A percentile compares a stretch with the other conserved stretches of the same genome.
These are phyloP conservation scores for Nautilus pompilius DNA, from an alignment of 1,140 invertebrate genomes.

Conservation along the genomic window DNA sequence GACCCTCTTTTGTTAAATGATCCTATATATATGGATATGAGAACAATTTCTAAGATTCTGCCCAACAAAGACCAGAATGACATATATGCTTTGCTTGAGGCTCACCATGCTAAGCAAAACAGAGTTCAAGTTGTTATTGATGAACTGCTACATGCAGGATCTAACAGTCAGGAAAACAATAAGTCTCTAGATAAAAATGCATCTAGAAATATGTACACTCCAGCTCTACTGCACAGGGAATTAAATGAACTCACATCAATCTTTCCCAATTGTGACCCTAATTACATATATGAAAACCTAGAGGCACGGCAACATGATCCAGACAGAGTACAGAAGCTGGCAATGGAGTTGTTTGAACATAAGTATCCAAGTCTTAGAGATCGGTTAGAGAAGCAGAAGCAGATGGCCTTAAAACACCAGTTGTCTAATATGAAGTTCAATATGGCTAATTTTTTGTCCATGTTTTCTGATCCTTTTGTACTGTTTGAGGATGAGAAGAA, in stretches of 20 bases:
- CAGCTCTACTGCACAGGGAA: slow-evolving; percentile 54
- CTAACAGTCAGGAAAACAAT: slow-evolving; percentile 15
- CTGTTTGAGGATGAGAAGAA: slow-evolving; percentile 57
- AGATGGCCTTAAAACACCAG: slow-evolving; percentile 28
- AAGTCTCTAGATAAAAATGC: slow-evolving; percentile 4
- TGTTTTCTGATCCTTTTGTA: slow-evolving; percentile 60
- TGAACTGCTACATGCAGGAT: slow-evolving; percentile 28
- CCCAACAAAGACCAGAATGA: slow-evolving; percentile 43
- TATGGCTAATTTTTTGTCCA: slow-evolving; percentile 59
- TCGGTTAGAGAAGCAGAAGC: slow-evolving; percentile 32
- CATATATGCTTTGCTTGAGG: slow-evolving; percentile 48
- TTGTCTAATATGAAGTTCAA: slow-evolving; percentile 49
- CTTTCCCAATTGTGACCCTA: slow-evolving; percentile 59
- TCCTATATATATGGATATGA: slow-evolving; percentile 39
- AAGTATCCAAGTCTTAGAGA: slow-evolving; percentile 61
- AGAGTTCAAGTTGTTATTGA: slow-evolving; percentile 43
- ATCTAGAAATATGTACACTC: background rate
- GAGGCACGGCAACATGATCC: slow-evolving; percentile 17
- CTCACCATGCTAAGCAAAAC: slow-evolving; percentile 40
- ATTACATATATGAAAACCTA: slow-evolving; percentile 55
- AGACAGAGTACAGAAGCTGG: slow-evolving; percentile 32
- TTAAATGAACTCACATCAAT: slow-evolving; percentile 48
- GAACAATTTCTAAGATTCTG: slow-evolving; percentile 39
- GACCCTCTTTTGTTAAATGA: slow-evolving; percentile 31
- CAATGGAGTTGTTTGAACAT: slow-evolving; percentile 50